Evolutionary conservation across 1,140 invertebrate species (phyloP).

Genomic region (Phocides pigmalion): DNA sequence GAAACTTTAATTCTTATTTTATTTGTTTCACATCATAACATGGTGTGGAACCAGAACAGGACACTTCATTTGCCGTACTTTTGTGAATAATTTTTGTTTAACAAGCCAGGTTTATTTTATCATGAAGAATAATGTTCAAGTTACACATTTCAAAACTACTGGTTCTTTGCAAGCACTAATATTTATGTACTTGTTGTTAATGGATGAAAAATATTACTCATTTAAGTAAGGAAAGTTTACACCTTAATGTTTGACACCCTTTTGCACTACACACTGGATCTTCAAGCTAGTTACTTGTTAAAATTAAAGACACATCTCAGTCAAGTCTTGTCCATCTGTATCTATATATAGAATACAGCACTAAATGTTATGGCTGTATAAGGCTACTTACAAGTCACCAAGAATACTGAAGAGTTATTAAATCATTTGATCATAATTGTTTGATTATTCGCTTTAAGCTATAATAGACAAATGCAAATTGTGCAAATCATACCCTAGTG

Average conservation of each 20-base stretch:
- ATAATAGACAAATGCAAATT: too few species aligned
- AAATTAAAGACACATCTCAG: neutral
- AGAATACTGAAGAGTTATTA: too few species aligned
- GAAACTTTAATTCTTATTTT: constrained; percentile 25
- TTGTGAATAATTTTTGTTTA: neutral
- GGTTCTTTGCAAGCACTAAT: neutral
- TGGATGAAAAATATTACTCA: too few species aligned
- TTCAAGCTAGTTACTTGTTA: neutral
- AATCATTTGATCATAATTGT: too few species aligned
- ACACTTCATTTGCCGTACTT: neutral
- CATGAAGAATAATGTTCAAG: constrained; percentile 13
- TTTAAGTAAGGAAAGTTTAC: neutral
- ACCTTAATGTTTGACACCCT: neutral
- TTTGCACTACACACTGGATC: neutral
- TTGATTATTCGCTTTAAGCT: too few species aligned
- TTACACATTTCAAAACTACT: constrained; percentile 9
- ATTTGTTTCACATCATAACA: constrained; percentile 21
- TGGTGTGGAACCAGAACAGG: constrained; percentile 17
- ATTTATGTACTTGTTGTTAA: neutral
- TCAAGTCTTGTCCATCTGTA: neutral
- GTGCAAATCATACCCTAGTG: too few species aligned
- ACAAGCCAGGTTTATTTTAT: neutral
- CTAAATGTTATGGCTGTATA: neutral
- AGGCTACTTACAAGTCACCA: too few species aligned
- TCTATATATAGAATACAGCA: neutral